phyloP scores from a whole-genome alignment of 2,797 vertebrate genomes.

The Aldrovandia affinis region DNA sequence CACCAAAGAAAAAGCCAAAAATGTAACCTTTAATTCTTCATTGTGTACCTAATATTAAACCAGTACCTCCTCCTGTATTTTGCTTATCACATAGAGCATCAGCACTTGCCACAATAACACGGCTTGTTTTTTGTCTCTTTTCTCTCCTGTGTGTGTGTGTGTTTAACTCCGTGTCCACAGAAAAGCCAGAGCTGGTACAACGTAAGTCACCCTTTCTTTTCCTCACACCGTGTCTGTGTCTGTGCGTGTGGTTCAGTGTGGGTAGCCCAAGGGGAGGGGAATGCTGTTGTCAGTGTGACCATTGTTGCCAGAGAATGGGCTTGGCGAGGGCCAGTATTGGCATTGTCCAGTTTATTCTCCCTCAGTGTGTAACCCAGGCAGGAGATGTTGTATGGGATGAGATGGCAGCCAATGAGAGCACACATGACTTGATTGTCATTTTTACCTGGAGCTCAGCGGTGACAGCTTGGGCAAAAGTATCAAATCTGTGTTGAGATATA shows the following conservation, averaged over 20 bases:
- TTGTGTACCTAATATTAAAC: not conserved
- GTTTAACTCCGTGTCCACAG: conserved; percentile 67
- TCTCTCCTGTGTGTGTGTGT: not conserved
- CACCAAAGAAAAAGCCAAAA: not conserved
- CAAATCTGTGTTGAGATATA: not conserved
- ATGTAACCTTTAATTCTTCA: not conserved
- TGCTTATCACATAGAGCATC: not conserved
- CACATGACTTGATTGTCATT: not conserved
- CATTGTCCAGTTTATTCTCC: not conserved
- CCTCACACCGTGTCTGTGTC: not conserved
- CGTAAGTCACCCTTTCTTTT: conserved; percentile 73
- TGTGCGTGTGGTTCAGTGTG: not conserved
- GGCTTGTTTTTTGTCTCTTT: not conserved
- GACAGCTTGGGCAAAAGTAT: not conserved
- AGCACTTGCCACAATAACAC: not conserved
- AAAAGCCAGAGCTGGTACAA: conserved; percentile 95
- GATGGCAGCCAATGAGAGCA: not conserved
- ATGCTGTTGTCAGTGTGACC: not conserved
- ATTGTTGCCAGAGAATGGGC: not conserved
- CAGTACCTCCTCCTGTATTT: not conserved
- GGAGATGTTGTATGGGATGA: not conserved
- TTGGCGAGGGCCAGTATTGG: not conserved
- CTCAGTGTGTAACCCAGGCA: too few species aligned
- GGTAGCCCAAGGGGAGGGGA: too few species aligned
- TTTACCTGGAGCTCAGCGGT: not conserved